Evolutionary conservation across 2,113 vertebrate species (phyloP).

Genomic region (Eira barbara): DNA sequence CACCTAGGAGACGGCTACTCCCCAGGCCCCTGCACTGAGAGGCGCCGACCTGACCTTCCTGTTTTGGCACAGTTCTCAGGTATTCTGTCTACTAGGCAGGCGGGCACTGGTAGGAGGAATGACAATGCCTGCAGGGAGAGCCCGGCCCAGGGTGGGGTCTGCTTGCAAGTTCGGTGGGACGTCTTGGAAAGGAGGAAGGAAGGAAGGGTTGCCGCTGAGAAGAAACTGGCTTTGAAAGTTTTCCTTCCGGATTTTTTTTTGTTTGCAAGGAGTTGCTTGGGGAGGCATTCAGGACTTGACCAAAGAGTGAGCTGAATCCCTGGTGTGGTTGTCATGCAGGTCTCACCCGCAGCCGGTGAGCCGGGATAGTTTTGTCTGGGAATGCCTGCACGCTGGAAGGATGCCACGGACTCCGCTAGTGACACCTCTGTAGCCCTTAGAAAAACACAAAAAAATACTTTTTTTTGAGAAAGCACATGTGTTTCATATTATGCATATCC

Average conservation of each 20-base stretch:
- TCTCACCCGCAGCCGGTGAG: neutral
- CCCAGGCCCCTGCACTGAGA: conserved; percentile 76
- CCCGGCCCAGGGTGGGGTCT: conserved; percentile 25
- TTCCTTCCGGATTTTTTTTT: conserved; percentile 6
- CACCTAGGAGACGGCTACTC: conserved; percentile 71
- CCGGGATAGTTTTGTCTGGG: neutral
- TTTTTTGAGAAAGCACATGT: conserved; percentile 37
- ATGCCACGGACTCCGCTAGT: neutral
- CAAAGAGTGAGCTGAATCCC: neutral
- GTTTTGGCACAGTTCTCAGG: conserved; percentile 78
- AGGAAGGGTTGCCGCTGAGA: conserved; percentile 45
- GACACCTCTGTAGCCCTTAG: conserved; percentile 3
- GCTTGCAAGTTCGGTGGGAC: conserved; percentile 47
- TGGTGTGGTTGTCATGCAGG: neutral
- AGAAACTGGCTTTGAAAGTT: conserved; percentile 61
- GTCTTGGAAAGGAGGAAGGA: conserved; percentile 27
- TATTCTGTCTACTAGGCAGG: conserved; percentile 61
- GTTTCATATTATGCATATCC: neutral
- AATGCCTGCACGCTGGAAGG: neutral
- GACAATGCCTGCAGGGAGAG: conserved; percentile 32
- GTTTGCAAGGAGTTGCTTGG: neutral
- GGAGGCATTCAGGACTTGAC: neutral
- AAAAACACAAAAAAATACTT: neutral
- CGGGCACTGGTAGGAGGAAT: conserved; percentile 7
- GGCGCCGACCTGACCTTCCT: conserved; percentile 83